phyloP scores from a whole-genome alignment of 2,113 vertebrate species.

The Salvelinus alpinus region DNA sequence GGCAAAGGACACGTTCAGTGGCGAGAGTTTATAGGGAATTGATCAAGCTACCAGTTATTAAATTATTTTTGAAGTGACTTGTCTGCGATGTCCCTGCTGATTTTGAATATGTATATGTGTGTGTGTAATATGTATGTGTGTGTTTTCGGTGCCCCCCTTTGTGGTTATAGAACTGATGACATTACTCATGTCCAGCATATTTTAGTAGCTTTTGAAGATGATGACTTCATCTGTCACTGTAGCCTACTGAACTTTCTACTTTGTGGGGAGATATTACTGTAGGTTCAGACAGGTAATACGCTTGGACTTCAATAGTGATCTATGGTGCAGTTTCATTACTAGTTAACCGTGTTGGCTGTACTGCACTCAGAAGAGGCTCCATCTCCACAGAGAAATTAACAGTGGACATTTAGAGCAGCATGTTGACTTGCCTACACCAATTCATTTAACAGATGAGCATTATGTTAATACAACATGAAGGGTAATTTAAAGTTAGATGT shows the following conservation, averaged over 20 bases:
- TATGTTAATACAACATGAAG: constrained; percentile 27
- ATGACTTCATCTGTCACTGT: too few species aligned
- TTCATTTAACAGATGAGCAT: constrained; percentile 33
- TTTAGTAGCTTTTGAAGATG: too few species aligned
- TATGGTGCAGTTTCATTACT: not conserved
- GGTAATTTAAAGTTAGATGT: constrained; percentile 22
- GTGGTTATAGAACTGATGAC: too few species aligned
- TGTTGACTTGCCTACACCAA: constrained; percentile 17
- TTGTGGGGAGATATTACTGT: too few species aligned
- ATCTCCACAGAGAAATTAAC: too few species aligned
- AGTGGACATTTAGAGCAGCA: constrained; percentile 21
- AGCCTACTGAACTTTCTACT: too few species aligned
- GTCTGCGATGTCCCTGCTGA: not conserved
- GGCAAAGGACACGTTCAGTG: not conserved
- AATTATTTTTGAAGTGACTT: constrained; percentile 1
- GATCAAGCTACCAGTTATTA: not conserved
- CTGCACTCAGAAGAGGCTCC: not conserved
- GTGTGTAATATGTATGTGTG: too few species aligned
- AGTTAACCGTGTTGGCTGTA: not conserved
- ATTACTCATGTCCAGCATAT: too few species aligned
- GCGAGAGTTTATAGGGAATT: not conserved
- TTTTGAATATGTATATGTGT: too few species aligned
- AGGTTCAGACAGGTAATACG: too few species aligned
- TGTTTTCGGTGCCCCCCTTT: too few species aligned
- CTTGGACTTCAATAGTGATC: not conserved